Conservation (phyloP, 1,140 invertebrate genomes). For the Drosophila aff. region DNA sequence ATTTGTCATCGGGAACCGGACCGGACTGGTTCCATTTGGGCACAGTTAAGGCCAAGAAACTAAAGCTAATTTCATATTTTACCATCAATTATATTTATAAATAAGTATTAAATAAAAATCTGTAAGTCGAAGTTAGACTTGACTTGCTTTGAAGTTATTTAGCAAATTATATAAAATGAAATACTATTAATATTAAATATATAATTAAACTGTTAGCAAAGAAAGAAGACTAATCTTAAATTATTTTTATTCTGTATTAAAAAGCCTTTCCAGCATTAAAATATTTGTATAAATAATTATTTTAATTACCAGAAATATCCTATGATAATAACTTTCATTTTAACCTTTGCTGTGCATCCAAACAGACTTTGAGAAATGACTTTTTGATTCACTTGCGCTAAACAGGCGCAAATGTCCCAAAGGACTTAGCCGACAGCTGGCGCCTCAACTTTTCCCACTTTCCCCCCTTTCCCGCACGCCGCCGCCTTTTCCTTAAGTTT, state of each 20-base stretch:
- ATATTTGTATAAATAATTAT: neutral
- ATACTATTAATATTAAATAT: neutral
- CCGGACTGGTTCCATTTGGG: slow-evolving; percentile 51
- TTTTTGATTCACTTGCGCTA: slow-evolving; percentile 77
- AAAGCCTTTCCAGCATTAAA: neutral
- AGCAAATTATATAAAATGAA: too few relatives aligned
- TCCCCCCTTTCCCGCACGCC: neutral
- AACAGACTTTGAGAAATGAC: slow-evolving; percentile 65
- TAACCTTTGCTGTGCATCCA: neutral
- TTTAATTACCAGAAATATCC: neutral
- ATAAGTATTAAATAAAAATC: neutral
- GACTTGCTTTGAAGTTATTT: too few relatives aligned
- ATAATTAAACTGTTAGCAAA: neutral
- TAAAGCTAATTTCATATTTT: neutral
- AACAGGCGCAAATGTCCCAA: slow-evolving; percentile 65
- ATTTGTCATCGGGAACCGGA: slow-evolving; percentile 77
- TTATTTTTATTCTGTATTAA: neutral
- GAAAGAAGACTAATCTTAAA: neutral
- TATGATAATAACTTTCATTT: neutral
- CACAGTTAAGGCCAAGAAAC: neutral
- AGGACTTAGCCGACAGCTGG: slow-evolving; percentile 52
- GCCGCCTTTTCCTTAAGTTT: neutral
- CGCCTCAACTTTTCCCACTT: slow-evolving; percentile 29
- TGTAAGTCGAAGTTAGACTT: neutral
- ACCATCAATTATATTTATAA: too few relatives aligned